Base-by-base conservation (phyloP, 2,888 invertebrate genomes). In the Odiellus spinosus region DNA sequence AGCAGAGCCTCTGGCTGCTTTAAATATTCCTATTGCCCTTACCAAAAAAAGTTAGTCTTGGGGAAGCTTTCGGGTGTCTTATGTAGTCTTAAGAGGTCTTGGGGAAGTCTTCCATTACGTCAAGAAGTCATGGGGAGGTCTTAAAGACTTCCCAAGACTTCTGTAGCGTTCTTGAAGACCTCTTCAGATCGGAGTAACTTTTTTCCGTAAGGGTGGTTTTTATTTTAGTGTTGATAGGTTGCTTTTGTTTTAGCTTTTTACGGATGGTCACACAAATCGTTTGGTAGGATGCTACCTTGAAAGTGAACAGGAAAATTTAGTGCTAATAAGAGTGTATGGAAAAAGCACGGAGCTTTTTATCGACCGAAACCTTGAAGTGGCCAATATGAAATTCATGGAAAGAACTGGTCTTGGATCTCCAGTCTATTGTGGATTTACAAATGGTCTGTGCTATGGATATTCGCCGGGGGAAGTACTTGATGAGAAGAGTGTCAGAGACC, bases 261-360 rank as follows among this genome's bases (percentile, higher is more conserved):
- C 87, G 53, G 85, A 90, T 73, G 93, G 93, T 40, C 84, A 88
- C 53, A 88, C 91, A 42, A 93, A 93, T 69, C 87, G 84, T 67
- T 71, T 95, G 58, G 75, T 91, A 46, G 85, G 84, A 33, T 84
- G 82, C 59, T 76, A 74, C 62, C 64, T 71, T 53, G 67, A 64
- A 39, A 67, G 65, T 34, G 66, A 71, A 49, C 50, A 53, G 5
- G 64, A 69, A 54, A 78, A 83, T 60, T 78, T 82, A 60, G 75
- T 93, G 2, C 73, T 95, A 46, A 76, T 95, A 19, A 74, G 93
- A 58, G 77, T 95, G 52, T 93, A 91, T 71, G 95, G 95, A 21
- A 77, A 82, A 59, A 88, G 88, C 67, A 91, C 93, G 2, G 91
- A 93, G 67, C 71, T 85, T 56, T 75, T 95, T 53, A 90, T 95